These are phyloP conservation scores for Parapsyche elsis DNA, from an alignment of 1,140 invertebrate species.

Conservation along the genomic window DNA sequence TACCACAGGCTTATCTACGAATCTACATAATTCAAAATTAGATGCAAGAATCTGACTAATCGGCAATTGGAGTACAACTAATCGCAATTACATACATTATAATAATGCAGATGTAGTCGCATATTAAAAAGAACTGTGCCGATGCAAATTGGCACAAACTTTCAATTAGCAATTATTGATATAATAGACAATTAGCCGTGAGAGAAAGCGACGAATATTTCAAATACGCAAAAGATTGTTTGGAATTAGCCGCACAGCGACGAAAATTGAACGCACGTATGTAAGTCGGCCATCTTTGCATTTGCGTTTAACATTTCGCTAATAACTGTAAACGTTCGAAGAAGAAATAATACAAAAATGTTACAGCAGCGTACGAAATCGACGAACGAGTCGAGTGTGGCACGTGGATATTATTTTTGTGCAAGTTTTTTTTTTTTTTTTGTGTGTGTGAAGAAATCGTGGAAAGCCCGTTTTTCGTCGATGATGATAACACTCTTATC, in stretches of 20 bases:
- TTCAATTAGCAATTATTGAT: neutral
- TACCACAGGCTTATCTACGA: too few relatives aligned
- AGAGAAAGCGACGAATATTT: neutral
- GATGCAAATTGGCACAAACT: neutral
- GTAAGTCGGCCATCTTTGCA: neutral
- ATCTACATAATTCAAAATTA: neutral
- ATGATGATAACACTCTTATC: slow-evolving; percentile 27
- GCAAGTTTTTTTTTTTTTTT: neutral
- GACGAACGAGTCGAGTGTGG: neutral
- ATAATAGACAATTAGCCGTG: neutral
- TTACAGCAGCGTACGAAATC: too few relatives aligned
- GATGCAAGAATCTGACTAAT: neutral
- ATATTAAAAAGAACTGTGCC: neutral
- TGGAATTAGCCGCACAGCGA: neutral
- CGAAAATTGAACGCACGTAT: neutral
- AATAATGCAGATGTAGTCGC: too few relatives aligned
- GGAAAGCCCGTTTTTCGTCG: slow-evolving; percentile 3
- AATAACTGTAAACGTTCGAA: neutral
- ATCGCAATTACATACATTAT: too few relatives aligned
- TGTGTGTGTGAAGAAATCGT: neutral
- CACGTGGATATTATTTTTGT: neutral
- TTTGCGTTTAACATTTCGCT: neutral
- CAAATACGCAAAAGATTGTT: neutral
- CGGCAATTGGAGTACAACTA: too few relatives aligned
- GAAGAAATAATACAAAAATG: neutral